Evolutionary conservation across 53 echinoderm and acorn worm genomes (phyloP).

Genomic region (Astropecten irregularis): DNA sequence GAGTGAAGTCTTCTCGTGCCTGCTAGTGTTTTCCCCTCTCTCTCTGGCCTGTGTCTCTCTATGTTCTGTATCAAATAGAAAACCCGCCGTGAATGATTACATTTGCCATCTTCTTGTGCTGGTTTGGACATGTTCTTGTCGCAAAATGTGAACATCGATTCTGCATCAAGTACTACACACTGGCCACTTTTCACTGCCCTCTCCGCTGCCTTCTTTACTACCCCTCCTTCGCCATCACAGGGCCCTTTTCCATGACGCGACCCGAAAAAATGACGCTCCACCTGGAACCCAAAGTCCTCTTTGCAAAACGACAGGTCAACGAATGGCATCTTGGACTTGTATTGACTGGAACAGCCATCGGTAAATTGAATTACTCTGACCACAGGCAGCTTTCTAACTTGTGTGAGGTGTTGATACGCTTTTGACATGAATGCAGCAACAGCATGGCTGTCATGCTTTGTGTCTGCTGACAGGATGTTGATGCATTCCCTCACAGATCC

Average conservation of each 20-base stretch:
- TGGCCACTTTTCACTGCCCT: constrained; percentile 38
- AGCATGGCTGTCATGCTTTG: constrained; percentile 9
- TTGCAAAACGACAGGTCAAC: background rate
- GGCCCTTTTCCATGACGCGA: constrained; percentile 36
- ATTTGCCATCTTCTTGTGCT: background rate
- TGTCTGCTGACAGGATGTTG: background rate
- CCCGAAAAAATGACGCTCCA: no score
- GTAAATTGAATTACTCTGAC: constrained; percentile 16
- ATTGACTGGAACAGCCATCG: constrained; percentile 17
- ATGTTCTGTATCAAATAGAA: background rate
- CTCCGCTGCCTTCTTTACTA: constrained; percentile 27
- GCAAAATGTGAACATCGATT: constrained; percentile 43
- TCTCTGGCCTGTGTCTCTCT: background rate
- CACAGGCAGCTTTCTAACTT: background rate
- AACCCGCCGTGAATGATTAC: background rate
- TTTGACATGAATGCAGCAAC: background rate
- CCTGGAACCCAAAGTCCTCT: background rate
- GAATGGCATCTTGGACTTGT: constrained; percentile 22
- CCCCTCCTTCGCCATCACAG: constrained; percentile 53
- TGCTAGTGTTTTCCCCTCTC: background rate
- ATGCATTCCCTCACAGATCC: background rate
- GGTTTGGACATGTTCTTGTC: constrained; percentile 43
- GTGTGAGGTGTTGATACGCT: background rate
- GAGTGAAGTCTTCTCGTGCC: background rate
- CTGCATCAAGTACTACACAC: constrained; percentile 37